Evolutionary conservation across 1,140 invertebrate species (phyloP), one percentile per base, ranked within the genome.

Genomic region (Dinoponera quadriceps): DNA sequence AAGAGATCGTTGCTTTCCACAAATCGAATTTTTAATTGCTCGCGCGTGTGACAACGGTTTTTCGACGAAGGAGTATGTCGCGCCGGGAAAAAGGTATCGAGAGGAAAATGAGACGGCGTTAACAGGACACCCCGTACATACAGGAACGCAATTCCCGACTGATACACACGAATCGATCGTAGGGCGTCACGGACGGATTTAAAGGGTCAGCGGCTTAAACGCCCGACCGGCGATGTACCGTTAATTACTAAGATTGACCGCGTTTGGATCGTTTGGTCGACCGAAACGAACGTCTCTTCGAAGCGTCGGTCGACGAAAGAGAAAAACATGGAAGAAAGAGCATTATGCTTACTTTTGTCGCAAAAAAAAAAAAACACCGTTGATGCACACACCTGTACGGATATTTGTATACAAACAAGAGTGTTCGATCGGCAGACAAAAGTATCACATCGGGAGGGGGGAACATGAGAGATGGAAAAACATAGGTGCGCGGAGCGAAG

Each of bases 111-210:
- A n/a, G n/a, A n/a, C n/a, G n/a, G n/a, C n/a, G 33, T 18, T 55
- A 20, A 44, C 48, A 69, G 63, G 75, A 80, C 49, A 80, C 49
- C 65, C 33, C 33, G 75, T 55, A 69, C 55, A 63, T 27, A n/a
- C n/a, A 78, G 63, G 55, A 63, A 71, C 65, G 75, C 51, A 71
- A 80, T 69, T 71, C 65, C 65, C 65, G 33, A 54, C 18, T 48
- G 27, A 48, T 51, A 49, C 25, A 44, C 72, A 9, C 18, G 33
- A 29, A 87, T 84, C 68, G 62, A 86, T 84, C 86, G 63, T 62
- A 87, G 75, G 65, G 51, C 29, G 60, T 83, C 59, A 84, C 85
- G 11, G 38, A 74, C 71, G 81, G 77, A 73, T 83, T 72, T 57
- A 86, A 85, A 72, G 66, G 33, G 69, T 75, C 68, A 65, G 55